Evolutionary conservation across 2,888 invertebrate genomes (phyloP).

Genomic region (Bombylius major): DNA sequence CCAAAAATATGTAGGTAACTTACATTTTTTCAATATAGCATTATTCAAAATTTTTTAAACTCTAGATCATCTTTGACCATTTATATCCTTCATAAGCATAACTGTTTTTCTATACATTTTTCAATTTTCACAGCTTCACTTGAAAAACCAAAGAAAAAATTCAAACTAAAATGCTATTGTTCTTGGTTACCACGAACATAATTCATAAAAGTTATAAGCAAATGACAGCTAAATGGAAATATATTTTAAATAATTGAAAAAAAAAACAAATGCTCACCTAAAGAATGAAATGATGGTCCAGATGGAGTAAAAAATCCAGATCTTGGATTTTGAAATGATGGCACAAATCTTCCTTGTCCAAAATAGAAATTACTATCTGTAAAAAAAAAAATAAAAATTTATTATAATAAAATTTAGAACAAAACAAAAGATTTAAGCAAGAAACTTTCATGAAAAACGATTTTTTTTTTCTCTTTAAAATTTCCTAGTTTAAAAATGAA

Average conservation of each 20-base stretch:
- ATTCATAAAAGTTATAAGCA: background rate
- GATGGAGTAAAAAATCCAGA: conserved; percentile 14
- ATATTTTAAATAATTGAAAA: background rate
- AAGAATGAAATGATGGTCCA: background rate
- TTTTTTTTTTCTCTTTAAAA: no score
- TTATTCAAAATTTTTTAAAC: no score
- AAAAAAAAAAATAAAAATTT: conserved; percentile 16
- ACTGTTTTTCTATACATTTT: no score
- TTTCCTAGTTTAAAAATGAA: no score
- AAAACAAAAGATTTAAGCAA: no score
- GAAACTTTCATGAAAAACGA: no score
- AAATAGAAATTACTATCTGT: conserved; percentile 32
- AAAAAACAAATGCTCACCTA: background rate
- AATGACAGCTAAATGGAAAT: background rate
- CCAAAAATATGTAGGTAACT: no score
- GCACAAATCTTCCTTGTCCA: conserved; percentile 30
- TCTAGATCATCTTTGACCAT: no score
- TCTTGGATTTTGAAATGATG: conserved; percentile 22
- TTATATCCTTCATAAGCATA: background rate
- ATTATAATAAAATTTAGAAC: no score
- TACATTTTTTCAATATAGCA: no score
- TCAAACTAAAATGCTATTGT: no score
- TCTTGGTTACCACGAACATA: background rate
- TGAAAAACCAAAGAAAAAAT: background rate
- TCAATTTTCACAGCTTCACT: background rate